These are phyloP conservation scores for Caenorhabditis becei DNA, from an alignment of 2,888 invertebrate genomes.

Conservation along the genomic window DNA sequence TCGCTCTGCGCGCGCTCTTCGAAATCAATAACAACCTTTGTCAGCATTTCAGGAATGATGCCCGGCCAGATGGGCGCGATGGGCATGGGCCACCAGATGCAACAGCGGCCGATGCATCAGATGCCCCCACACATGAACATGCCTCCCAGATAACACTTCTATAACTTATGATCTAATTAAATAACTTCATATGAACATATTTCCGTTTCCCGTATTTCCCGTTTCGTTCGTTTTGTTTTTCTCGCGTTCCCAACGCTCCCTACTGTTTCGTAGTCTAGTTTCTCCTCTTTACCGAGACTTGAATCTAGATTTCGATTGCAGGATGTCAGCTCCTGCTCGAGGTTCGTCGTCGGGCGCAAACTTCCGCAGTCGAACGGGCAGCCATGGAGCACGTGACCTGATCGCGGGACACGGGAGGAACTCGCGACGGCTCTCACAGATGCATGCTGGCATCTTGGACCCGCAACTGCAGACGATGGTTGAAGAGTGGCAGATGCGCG, in stretches of 20 bases:
- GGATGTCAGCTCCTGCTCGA: slow-evolving; percentile 34
- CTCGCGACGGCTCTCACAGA: slow-evolving; percentile 6
- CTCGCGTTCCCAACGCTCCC: not conserved
- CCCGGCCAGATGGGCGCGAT: slow-evolving; percentile 34
- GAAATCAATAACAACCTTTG: slow-evolving; percentile 14
- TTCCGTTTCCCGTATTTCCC: too few species aligned
- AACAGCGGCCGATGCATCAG: slow-evolving; percentile 34
- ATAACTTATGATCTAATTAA: not conserved
- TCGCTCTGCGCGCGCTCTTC: slow-evolving; percentile 1
- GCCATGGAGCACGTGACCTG: slow-evolving; percentile 39
- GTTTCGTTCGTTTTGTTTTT: not conserved
- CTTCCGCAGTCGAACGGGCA: slow-evolving; percentile 47
- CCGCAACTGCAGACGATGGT: slow-evolving; percentile 49
- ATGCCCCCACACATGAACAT: slow-evolving; percentile 57
- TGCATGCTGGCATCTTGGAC: slow-evolving; percentile 30
- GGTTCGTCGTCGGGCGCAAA: slow-evolving; percentile 12
- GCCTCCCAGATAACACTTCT: slow-evolving; percentile 26
- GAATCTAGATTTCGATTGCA: too few species aligned
- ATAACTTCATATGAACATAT: not conserved
- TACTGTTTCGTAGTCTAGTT: not conserved
- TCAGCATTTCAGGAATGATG: slow-evolving; percentile 51
- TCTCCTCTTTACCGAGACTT: not conserved
- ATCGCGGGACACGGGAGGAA: slow-evolving; percentile 29
- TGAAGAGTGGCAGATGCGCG: slow-evolving; percentile 58
- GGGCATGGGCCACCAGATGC: slow-evolving; percentile 34